phyloP scores from a whole-genome alignment of 2,888 invertebrate genomes.

The Peribatodes rhomboidaria region DNA sequence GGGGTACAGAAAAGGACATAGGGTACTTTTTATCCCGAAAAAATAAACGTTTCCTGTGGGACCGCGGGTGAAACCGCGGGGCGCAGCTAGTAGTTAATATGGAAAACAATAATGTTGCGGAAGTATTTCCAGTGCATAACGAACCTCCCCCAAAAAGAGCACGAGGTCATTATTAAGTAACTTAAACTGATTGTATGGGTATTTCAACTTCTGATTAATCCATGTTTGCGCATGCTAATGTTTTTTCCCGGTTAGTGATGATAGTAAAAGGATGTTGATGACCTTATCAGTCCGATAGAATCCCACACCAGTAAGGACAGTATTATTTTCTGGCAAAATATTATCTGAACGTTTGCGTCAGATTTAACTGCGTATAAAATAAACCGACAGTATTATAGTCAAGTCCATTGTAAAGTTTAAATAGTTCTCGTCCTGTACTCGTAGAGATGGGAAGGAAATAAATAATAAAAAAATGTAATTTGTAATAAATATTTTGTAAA shows the following conservation, averaged over 20 bases:
- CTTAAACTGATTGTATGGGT: neutral
- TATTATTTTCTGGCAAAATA: too few relatives aligned
- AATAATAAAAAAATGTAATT: neutral
- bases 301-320: neutral
- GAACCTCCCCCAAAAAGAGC: too few relatives aligned
- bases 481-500: neutral
- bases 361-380: slow-evolving; percentile 3
- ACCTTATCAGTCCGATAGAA: neutral
- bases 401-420: slow-evolving; percentile 2
- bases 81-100: too few relatives aligned
- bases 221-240: neutral
- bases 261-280: neutral
- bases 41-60: too few relatives aligned
- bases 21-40: too few relatives aligned
- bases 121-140: too few relatives aligned
- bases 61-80: too few relatives aligned
- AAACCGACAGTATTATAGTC: neutral
- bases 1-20: too few relatives aligned
- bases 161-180: too few relatives aligned
- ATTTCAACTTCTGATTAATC: neutral
- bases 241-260: neutral
- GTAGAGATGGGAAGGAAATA: neutral
- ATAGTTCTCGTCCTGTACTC: neutral
- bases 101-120: too few relatives aligned
- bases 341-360: neutral